Percentiles rank a stretch among this genome's conserved stretches.
These are phyloP conservation scores for Tragelaphus buxtoni DNA, from an alignment of 2,113 vertebrate genomes.

Conservation along the genomic window DNA sequence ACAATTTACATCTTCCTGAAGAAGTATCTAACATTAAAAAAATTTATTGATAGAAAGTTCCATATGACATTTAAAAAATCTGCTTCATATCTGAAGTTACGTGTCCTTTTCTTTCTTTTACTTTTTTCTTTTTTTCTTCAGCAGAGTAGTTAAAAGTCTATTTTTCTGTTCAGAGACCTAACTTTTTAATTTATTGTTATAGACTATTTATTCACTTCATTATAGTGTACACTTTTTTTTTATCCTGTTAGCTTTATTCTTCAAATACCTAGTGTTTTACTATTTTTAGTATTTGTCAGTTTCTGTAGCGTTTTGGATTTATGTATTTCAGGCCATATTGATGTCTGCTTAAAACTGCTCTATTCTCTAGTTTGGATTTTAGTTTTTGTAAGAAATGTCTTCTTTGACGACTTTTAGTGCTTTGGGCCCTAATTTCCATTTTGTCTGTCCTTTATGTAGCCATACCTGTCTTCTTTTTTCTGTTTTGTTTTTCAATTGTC, in stretches of 20 bases:
- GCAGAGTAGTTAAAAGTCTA: background rate
- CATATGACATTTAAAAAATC: background rate
- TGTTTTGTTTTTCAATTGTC: background rate
- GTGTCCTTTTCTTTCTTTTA: background rate
- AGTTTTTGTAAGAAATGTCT: background rate
- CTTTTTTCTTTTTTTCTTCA: background rate
- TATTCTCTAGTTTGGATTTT: background rate
- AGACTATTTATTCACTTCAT: background rate
- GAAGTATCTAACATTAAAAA: background rate
- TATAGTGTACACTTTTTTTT: background rate
- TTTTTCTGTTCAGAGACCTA: background rate
- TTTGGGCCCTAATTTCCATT: background rate
- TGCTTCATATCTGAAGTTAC: background rate
- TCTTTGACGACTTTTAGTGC: background rate
- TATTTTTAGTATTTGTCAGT: background rate
- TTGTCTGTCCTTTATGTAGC: background rate
- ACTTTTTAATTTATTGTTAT: background rate
- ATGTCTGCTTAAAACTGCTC: background rate
- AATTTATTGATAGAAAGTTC: background rate
- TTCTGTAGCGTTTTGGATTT: background rate
- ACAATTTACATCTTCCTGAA: background rate
- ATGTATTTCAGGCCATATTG: background rate
- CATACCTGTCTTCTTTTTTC: background rate
- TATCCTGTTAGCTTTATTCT: background rate
- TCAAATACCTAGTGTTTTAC: background rate